These are phyloP conservation scores for Oxytorus armatus DNA, from an alignment of 2,888 invertebrate species.

Conservation along the genomic window DNA sequence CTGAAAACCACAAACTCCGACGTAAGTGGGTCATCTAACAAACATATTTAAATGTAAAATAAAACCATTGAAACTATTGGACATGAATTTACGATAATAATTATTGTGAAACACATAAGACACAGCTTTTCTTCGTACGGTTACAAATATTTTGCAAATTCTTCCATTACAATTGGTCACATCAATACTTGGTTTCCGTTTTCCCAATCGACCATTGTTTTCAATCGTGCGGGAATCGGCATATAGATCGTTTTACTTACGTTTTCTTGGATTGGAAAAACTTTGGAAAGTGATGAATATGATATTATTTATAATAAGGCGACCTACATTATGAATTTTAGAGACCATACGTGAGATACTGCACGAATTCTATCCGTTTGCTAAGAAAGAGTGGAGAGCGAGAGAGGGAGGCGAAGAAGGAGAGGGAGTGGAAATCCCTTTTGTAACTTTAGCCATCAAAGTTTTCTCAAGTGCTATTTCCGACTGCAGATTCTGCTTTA, in stretches of 20 bases:
- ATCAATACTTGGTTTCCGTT: too few species aligned
- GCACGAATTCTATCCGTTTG: slow-evolving; percentile 34
- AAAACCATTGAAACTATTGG: too few species aligned
- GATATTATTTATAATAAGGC: slow-evolving; percentile 27
- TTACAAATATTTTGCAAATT: too few species aligned
- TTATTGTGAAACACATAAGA: too few species aligned
- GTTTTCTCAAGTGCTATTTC: slow-evolving; percentile 67
- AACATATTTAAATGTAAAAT: too few species aligned
- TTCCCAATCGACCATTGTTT: not conserved
- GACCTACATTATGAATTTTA: slow-evolving; percentile 19
- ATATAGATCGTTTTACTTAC: slow-evolving; percentile 4
- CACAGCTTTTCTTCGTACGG: too few species aligned
- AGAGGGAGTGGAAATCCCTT: slow-evolving; percentile 31
- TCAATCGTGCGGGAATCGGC: not conserved
- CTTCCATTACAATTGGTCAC: too few species aligned
- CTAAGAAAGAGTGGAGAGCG: not conserved
- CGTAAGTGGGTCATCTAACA: slow-evolving; percentile 12
- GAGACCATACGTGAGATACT: slow-evolving; percentile 15
- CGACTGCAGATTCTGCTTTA: slow-evolving; percentile 64
- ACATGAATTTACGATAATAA: too few species aligned
- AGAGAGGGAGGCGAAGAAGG: slow-evolving; percentile 6
- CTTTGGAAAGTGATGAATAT: slow-evolving; percentile 3
- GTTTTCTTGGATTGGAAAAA: slow-evolving; percentile 7
- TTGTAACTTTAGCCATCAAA: slow-evolving; percentile 67
- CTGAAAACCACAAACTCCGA: too few species aligned